Evolutionary conservation across 2,888 invertebrate species (phyloP), one percentile per base, ranked within the genome.

Genomic region (Ophioninae sp.): DNA sequence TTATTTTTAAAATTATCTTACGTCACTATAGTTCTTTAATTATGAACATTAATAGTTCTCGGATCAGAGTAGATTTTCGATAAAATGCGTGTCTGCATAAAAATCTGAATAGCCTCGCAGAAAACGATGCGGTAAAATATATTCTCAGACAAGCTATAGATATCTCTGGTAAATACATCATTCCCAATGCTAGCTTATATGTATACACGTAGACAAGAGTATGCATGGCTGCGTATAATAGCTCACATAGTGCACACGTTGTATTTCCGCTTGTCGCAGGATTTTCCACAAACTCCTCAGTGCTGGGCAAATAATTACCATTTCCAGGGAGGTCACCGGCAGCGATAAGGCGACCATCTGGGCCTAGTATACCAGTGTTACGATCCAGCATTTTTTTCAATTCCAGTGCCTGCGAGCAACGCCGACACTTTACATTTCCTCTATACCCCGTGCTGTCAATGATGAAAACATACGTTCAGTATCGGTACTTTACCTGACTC

Each of bases 291-390:
- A 81, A 73, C 6, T 84, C 84, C 10, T 86, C 87, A 0, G 85
- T 81, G 23, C 74, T 83, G 13, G 41, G 79, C 57, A 39, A 64
- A 21, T 79, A 75, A 74, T 61, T 76, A 23, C 86, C 82, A 50
- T 68, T 80, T 23, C 84, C 87, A 41, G 85, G 82, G 6, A 70
- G 6, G 30, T 85, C 65, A 20, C 17, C 79, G 6, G 82, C 13
- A 30, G 89, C 88, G 30, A 94, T 87, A 61, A 94, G 94, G 89
- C 95, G 95, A n/a, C 96, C 96, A 92, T 96, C 95, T 3, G 94
- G 93, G 85, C 95, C 95, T 57, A 96, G 91, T 62, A 95, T 93
- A 8, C 95, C 95, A 86, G 95, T 94, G 85, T 95, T 93, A n/a
- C 93, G 92, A 67, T 93, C 91, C 87, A 94, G 91, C 87, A 95